Evolutionary conservation across 2,113 vertebrate genomes (phyloP), one percentile per base, ranked within the genome.

Genomic region (Genyomyrus donnyi): DNA sequence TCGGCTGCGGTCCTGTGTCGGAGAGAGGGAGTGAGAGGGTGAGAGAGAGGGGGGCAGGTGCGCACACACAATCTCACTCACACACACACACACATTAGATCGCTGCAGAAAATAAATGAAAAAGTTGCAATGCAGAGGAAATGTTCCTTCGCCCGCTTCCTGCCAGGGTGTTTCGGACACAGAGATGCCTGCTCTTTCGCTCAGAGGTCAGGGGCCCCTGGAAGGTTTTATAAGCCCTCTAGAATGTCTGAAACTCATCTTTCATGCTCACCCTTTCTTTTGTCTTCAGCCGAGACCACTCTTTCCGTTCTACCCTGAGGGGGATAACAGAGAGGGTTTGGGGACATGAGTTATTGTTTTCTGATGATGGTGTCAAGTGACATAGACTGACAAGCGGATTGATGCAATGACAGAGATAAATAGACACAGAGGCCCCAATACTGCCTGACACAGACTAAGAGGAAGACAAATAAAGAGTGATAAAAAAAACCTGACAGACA

Each of bases 251-350:
- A 80, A 42, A 35, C 15, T 39, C 31, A 42, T 42, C 31, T 17
- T 19, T 52, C 8, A 50, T 21, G 10, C 90, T 91, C 80, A 91
- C 90, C 39, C 93, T 90, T 93, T 97, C 97, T 96, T 97, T 97
- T 56, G 94, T 95, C 94, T 97, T 97, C 94, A 97, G 94, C 45
- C 97, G 94, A 0, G 97, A 96, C 97, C 97, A 98, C 90, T 97
- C 97, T 83, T 97, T 96, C 90, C 97, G 96, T 94, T 98, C 97
- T 3, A 98, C 97, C 91, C 97, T 98, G 92, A 31, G 13, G 39
- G 86, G n/a, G 89, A n/a, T 91, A 39, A 56, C 6, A 89, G 50
- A 58, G 83, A 27, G 7, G 45, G 39, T 24, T 53, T 11, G 53
- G 31, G 35, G 31, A 42, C 56, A 11, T 35, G 35, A 80, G 31